Evolutionary conservation across 2,113 vertebrate genomes (phyloP), one percentile per base, ranked within the genome.

Genomic region (Periophthalmodon schlosseri): DNA sequence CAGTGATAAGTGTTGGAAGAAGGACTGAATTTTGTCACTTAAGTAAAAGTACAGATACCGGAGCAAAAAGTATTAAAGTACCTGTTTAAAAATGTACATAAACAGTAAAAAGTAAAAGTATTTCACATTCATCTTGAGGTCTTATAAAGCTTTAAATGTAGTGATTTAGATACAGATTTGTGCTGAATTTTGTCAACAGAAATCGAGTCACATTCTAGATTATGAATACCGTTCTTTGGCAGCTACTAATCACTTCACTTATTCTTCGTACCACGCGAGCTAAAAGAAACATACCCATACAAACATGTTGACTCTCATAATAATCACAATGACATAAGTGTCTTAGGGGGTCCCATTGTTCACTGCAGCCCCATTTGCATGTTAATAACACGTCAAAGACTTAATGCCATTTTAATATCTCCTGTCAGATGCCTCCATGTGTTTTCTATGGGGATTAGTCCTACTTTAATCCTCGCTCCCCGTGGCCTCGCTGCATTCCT

Each of bases 401-500:
- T 65, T 50, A 21, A 18, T 52, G 33, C 50, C 13, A 33, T 57
- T 60, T 69, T 20, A 63, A 46, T 33, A 44, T 47, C 24, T 1
- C 15, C 9, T 68, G 11, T 46, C 28, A 46, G 28, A 82, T 75
- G 16, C 50, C 60, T 68, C 3, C 4, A 11, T 33, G 16, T 63
- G 63, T 76, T 52, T 75, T 46, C 69, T 66, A 13, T 8, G 47
- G 44, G 44, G 52, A 68, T 76, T 69, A 23, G 52, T 5, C 56
- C 33, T 46, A 28, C 44, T 73, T 69, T 20, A 39, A 77, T 36
- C 33, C 72, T 33, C 21, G 13, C 79, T 69, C 56, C 61, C 49
- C 34, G 70, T 70, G 69, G 75, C 73, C 56, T 14, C 63, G 50
- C 39, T 75, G 34, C 7, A 70, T 74, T 79, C 70, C 64, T 46